Evolutionary conservation across 2,888 invertebrate genomes (phyloP), one percentile per base, ranked within the genome.

Genomic region (Spodoptera picta): DNA sequence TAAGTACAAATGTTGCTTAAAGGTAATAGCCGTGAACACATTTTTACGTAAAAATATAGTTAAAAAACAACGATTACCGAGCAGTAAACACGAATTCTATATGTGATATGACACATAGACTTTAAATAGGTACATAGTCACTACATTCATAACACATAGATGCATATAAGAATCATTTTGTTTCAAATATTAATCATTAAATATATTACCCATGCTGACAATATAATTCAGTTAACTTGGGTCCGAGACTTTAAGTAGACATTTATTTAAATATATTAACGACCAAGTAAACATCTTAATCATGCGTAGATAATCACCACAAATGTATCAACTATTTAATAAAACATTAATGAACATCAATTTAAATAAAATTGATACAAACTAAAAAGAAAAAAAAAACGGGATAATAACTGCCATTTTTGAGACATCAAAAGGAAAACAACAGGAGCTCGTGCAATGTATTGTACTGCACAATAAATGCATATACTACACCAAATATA

Each of bases 21-120:
- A 59, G 48, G 31, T 68, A 75, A 36, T 53, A 60, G 61, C 57
- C 27, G 53, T 77, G 79, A 77, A 77, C 77, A 77, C 77, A 77
- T 73, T 62, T 57, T 60, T 60, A 62, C 14, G 44, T 65, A 69
- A 76, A 27, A 76, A 64, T 42, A 67, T 60, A 36, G 36, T 36
- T 9, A 36, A 36, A 36, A 64, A 56, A 60, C 27, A 60, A 71
- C 36, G 52, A 61, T 63, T 49, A 61, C 46, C 50, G 55, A 54
- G 60, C 51, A 31, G 53, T 63, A 57, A 67, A 60, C 52, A 58
- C 69, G 75, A 69, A 62, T 55, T 51, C 60, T 77, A 74, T 62
- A 59, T 43, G 78, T 72, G 75, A 75, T 67, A 75, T 72, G 75
- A 77, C 77, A 75, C 66, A 62, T 51, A 65, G 64, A 75, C 63